phyloP scores from a whole-genome alignment of 2,113 vertebrate genomes.

The Clarias gariepinus region DNA sequence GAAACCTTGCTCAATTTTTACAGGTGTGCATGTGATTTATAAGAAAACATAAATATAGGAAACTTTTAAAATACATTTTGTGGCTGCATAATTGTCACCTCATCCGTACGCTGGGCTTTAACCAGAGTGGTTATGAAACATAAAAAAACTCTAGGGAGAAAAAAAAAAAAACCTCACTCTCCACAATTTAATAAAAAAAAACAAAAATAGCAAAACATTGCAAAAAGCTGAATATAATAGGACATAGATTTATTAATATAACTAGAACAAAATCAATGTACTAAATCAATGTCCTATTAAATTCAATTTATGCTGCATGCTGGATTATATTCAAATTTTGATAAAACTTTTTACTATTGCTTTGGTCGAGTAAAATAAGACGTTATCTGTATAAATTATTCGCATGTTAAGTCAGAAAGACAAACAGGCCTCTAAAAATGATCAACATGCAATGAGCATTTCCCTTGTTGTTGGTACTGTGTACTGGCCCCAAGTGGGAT shows the following conservation, averaged over 20 bases:
- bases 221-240: not conserved
- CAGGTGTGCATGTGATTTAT: slow-evolving; percentile 1
- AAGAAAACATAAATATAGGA: not conserved
- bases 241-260: not conserved
- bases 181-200: not conserved
- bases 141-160: not conserved
- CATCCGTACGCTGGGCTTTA: not conserved
- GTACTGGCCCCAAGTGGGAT: not conserved
- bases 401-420: not conserved
- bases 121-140: not conserved
- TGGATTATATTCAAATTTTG: not conserved
- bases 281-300: not conserved
- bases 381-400: not conserved
- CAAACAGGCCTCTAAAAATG: slow-evolving; percentile 25
- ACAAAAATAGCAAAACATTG: not conserved
- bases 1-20: slow-evolving; percentile 1
- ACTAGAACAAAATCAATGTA: not conserved
- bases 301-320: not conserved
- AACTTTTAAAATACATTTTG: not conserved
- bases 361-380: not conserved
- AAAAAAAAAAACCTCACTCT: not conserved
- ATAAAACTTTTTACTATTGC: not conserved
- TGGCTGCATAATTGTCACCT: slow-evolving; percentile 11
- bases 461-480: slow-evolving; percentile 8
- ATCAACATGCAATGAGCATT: slow-evolving; percentile 16